Base-by-base conservation (phyloP, 2,888 invertebrate species). In the Oscheius onirici region DNA sequence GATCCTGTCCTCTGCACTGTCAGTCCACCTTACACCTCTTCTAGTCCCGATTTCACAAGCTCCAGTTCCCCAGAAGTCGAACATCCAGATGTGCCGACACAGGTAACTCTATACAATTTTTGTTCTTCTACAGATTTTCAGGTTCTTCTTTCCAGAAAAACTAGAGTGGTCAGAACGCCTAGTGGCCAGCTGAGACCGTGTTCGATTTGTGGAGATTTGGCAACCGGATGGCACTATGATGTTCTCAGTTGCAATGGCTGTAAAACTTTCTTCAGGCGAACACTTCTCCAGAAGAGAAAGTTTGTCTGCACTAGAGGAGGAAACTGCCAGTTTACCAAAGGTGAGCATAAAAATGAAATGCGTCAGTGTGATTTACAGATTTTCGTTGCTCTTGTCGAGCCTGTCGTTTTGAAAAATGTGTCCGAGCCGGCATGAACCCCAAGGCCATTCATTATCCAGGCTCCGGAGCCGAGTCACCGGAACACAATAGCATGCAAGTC, bases 161-260 rank as follows among this genome's bases (percentile, higher is more conserved):
- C 41, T 2, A 58, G 58, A 11, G 58, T 58, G 11, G 58, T 58
- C 2, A 58, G 41, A 17, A 22, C 58, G 6, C 20, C 17, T 40
- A 22, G 22, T 58, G 63, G 63, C n/a, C n/a, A 20, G 3, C 28
- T 63, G n/a, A n/a, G 63, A 20, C 24, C 24, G n/a, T 63, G 63
- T 49, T 63, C 63, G n/a, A 49, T 63, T 28, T 63, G 63, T 49
- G 63, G 63, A n/a, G 63, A 63, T 54, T 74, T 80, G 82, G 80
- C 82, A n/a, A 80, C 82, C 1, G 82, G 82, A 28, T 82, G 80
- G 54, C 82, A 82, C 67, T 82, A 80, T 58, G 79, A 80, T 55
- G 79, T 80, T 3, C 74, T 63, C 26, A 77, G 77, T 40, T 82
- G 82, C 71, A 82, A 82, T 71, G 82, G 82, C 20, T 82, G 82